Evolutionary conservation across 2,888 invertebrate genomes (phyloP).

Genomic region (Thymelicus acteon): DNA sequence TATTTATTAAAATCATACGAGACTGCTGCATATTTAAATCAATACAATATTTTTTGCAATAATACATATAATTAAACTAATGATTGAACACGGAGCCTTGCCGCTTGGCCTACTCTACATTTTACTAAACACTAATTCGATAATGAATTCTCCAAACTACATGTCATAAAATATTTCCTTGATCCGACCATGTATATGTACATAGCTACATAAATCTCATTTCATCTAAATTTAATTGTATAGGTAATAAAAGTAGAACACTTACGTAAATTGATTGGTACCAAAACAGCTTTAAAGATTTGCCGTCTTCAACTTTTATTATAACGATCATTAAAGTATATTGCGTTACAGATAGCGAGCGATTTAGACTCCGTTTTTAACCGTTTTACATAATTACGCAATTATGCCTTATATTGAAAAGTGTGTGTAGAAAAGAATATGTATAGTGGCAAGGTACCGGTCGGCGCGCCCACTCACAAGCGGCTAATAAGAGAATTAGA

Average conservation of each 20-base stretch:
- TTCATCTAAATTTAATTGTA: constrained; percentile 60
- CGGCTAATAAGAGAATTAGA: constrained; percentile 67
- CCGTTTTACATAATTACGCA: constrained; percentile 82
- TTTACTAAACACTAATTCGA: constrained; percentile 18
- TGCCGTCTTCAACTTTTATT: constrained; percentile 73
- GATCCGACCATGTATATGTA: constrained; percentile 31
- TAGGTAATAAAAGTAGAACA: constrained; percentile 64
- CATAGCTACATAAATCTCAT: constrained; percentile 38
- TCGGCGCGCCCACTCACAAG: constrained; percentile 69
- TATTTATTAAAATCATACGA: background rate
- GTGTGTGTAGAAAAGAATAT: constrained; percentile 53
- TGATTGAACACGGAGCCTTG: background rate
- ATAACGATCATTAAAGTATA: constrained; percentile 76
- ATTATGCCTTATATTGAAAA: constrained; percentile 76
- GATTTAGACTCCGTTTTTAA: constrained; percentile 75
- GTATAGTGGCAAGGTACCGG: constrained; percentile 37
- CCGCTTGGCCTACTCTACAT: constrained; percentile 12
- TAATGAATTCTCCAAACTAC: constrained; percentile 33
- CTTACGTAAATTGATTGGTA: constrained; percentile 68
- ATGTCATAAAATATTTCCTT: constrained; percentile 39
- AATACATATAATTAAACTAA: constrained; percentile 2
- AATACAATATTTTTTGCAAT: constrained; percentile 3
- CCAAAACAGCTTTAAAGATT: constrained; percentile 67
- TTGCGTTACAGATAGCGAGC: constrained; percentile 79
- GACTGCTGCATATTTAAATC: background rate